These are phyloP conservation scores for Conomelus anceps DNA, from an alignment of 2,888 invertebrate species.

Conservation along the genomic window DNA sequence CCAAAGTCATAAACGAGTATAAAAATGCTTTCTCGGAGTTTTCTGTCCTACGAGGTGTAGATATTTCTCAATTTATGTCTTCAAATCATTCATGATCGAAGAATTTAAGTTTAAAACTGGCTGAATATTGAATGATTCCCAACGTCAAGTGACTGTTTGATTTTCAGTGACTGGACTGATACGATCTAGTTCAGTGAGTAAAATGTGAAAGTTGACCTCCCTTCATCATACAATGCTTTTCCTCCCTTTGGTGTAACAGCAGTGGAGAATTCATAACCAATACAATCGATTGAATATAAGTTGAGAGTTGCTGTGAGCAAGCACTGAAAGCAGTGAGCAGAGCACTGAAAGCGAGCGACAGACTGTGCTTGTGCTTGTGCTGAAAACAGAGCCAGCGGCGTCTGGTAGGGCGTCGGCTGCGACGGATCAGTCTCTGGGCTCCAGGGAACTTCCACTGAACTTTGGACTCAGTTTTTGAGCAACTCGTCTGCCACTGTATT, in stretches of 20 bases:
- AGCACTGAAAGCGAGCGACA: too few species aligned
- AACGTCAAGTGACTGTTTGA: background rate
- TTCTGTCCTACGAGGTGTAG: too few species aligned
- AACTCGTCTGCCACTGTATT: background rate
- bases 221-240: background rate
- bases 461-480: background rate
- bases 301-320: too few species aligned
- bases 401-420: background rate
- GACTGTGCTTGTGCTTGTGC: background rate
- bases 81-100: background rate
- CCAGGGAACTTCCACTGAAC: background rate
- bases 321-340: too few species aligned
- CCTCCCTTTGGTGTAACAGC: background rate
- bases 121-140: background rate
- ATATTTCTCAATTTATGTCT: background rate
- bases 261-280: background rate
- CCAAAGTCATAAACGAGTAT: too few species aligned
- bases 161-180: background rate
- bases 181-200: background rate
- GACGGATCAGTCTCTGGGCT: background rate
- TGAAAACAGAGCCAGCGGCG: background rate
- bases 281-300: background rate
- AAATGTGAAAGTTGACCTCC: background rate
- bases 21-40: too few species aligned
- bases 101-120: background rate